Evolutionary conservation across 2,797 vertebrate species (phyloP).

Genomic region (Protonibea diacanthus): DNA sequence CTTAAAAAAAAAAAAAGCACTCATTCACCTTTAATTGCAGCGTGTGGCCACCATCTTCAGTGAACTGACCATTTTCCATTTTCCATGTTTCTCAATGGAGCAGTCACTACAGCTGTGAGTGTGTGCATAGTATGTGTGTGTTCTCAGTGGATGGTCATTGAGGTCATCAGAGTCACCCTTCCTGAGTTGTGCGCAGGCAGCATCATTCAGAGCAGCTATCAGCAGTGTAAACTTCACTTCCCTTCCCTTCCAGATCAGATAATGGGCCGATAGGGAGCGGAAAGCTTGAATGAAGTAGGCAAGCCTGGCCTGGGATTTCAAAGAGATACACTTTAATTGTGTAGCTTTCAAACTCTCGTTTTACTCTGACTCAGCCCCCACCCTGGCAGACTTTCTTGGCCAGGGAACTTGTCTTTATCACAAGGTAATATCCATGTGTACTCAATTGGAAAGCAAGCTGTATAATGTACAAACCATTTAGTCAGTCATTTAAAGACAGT

Average conservation of each 20-base stretch:
- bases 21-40: conserved; percentile 19
- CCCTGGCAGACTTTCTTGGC: conserved; percentile 35
- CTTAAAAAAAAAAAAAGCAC: conserved; percentile 14
- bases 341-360: conserved; percentile 56
- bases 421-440: conserved; percentile 27
- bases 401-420: conserved; percentile 49
- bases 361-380: conserved; percentile 47
- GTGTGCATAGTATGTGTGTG: conserved; percentile 53
- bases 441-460: conserved; percentile 7
- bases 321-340: conserved; percentile 75
- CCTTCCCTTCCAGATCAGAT: conserved; percentile 82
- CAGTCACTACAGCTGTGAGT: conserved; percentile 40
- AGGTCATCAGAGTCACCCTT: conserved; percentile 77
- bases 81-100: conserved; percentile 67
- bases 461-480: conserved; percentile 1
- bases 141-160: conserved; percentile 72
- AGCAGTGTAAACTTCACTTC: conserved; percentile 86
- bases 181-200: conserved; percentile 72
- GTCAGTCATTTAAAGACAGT: conserved; percentile 3
- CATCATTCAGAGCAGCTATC: conserved; percentile 76
- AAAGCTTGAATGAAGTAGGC: conserved; percentile 84
- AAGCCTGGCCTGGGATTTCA: conserved; percentile 76
- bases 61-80: conserved; percentile 40
- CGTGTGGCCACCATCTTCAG: conserved; percentile 27
- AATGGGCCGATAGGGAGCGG: conserved; percentile 74